These are phyloP conservation scores for Verasper variegatus DNA, from an alignment of 2,113 vertebrate species.

Conservation along the genomic window DNA sequence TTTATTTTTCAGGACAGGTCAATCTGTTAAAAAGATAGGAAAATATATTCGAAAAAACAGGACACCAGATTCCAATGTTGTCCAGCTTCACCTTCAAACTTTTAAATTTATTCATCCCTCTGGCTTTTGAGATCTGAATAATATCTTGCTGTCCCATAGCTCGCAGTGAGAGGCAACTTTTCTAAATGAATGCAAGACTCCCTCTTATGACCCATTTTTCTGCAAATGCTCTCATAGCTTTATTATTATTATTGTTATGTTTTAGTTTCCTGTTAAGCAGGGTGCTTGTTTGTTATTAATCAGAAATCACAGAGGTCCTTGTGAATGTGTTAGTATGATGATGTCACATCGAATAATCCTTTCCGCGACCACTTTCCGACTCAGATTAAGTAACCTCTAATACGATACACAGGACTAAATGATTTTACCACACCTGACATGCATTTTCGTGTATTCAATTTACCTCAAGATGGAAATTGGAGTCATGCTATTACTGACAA, in stretches of 20 bases:
- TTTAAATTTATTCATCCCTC: not conserved
- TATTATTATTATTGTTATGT: not conserved
- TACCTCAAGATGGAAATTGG: conserved; percentile 2
- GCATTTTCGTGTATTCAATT: conserved; percentile 34
- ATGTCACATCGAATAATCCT: not conserved
- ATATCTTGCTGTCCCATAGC: not conserved
- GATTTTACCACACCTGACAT: conserved; percentile 13
- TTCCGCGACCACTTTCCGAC: not conserved
- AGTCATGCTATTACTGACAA: conserved; percentile 29
- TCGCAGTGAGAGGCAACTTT: not conserved
- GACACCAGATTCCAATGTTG: not conserved
- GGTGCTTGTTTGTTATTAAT: not conserved
- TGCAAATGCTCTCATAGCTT: not conserved
- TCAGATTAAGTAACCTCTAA: not conserved
- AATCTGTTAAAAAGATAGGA: not conserved
- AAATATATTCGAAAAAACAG: not conserved
- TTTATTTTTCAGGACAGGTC: not conserved
- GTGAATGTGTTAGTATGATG: not conserved
- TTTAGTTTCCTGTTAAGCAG: not conserved
- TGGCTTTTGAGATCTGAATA: not conserved
- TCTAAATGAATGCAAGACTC: not conserved
- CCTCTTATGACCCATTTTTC: not conserved
- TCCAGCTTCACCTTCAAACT: not conserved
- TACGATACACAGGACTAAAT: conserved; percentile 9
- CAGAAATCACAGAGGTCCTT: not conserved